phyloP scores from a whole-genome alignment of 1,140 invertebrate species.

The Pantala flavescens region DNA sequence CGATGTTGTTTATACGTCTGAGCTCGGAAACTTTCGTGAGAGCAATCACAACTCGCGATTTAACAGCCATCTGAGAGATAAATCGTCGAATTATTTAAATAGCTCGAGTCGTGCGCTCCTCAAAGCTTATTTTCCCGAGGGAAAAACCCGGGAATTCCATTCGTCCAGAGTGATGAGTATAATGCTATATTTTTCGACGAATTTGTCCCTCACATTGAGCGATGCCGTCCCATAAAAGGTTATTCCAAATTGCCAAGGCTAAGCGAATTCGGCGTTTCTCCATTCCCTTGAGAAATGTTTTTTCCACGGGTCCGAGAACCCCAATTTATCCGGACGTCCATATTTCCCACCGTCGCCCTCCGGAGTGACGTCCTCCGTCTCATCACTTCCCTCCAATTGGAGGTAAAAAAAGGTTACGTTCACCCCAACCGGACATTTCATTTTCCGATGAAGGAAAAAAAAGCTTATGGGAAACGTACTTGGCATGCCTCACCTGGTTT shows the following conservation, averaged over 20 bases:
- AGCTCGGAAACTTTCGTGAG: too few relatives aligned
- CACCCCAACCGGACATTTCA: not conserved
- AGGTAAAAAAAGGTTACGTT: not conserved
- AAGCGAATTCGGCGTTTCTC: conserved; percentile 8
- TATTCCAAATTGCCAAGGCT: not conserved
- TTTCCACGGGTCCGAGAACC: not conserved
- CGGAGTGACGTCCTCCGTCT: not conserved
- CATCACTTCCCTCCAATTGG: not conserved
- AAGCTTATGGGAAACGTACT: not conserved
- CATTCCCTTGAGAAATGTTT: not conserved
- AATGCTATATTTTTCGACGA: not conserved
- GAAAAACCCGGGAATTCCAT: not conserved
- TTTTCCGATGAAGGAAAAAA: not conserved
- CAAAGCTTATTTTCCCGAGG: too few relatives aligned
- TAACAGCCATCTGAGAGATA: too few relatives aligned
- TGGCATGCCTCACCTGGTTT: not conserved
- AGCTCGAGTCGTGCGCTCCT: too few relatives aligned
- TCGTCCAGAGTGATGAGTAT: not conserved
- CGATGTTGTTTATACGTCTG: too few relatives aligned
- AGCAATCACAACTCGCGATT: too few relatives aligned
- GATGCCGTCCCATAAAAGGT: not conserved
- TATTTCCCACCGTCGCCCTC: not conserved
- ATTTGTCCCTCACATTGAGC: not conserved
- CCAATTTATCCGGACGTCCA: not conserved
- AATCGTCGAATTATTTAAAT: too few relatives aligned